These are phyloP conservation scores for Linyphia triangularis DNA, from an alignment of 2,888 invertebrate genomes.

Conservation along the genomic window DNA sequence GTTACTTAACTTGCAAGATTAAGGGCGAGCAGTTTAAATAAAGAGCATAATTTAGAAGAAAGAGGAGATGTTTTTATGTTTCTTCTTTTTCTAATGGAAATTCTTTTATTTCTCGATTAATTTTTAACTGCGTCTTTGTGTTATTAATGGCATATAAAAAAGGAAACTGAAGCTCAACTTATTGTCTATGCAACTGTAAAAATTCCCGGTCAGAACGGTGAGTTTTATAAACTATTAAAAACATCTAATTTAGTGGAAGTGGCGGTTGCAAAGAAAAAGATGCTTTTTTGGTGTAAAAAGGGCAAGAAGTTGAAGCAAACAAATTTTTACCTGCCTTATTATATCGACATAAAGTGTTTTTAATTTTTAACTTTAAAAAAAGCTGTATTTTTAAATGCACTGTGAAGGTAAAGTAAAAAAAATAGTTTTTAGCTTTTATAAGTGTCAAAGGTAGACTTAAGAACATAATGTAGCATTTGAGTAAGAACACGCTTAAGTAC, in stretches of 20 bases:
- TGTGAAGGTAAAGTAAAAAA: too few relatives aligned
- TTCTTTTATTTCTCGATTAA: constrained; percentile 4
- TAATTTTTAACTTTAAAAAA: too few relatives aligned
- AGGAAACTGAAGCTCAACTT: background rate
- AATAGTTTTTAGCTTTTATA: too few relatives aligned
- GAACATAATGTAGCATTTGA: too few relatives aligned
- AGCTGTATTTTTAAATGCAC: too few relatives aligned
- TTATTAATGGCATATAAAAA: constrained; percentile 10
- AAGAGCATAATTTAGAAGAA: constrained; percentile 8
- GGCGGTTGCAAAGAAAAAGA: background rate
- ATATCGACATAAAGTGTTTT: too few relatives aligned
- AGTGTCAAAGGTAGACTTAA: too few relatives aligned
- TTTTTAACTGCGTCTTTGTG: background rate
- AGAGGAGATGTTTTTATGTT: background rate
- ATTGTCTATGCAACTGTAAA: background rate
- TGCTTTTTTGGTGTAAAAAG: background rate
- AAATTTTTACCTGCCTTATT: too few relatives aligned
- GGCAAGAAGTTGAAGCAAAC: too few relatives aligned
- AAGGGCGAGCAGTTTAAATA: constrained; percentile 20
- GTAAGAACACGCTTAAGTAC: too few relatives aligned
- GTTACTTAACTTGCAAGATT: constrained; percentile 40
- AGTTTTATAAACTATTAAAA: background rate
- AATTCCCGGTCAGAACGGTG: background rate
- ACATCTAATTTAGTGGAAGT: background rate
- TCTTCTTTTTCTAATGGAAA: background rate